Conservation (phyloP, 2,113 vertebrate species). For the Corythaeola cristata region DNA sequence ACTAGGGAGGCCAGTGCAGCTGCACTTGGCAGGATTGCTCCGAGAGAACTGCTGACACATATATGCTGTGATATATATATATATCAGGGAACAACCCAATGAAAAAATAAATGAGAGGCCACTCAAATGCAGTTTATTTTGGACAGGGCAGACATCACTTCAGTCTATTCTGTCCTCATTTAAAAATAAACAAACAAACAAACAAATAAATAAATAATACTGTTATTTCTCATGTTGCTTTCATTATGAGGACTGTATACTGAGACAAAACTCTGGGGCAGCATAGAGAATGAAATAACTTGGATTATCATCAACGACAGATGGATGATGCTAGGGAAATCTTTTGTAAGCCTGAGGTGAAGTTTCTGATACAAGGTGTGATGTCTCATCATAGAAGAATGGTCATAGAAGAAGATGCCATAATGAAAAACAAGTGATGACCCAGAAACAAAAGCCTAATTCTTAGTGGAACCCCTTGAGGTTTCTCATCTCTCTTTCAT, state of each 20-base stretch:
- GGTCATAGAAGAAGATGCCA: background rate
- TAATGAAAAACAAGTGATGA: background rate
- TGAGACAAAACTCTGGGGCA: background rate
- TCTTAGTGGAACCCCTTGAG: background rate
- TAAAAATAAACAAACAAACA: background rate
- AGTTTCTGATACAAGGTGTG: background rate
- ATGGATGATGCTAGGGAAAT: background rate
- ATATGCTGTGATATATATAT: background rate
- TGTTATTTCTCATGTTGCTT: background rate
- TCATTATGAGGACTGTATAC: background rate
- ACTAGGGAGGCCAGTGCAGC: background rate
- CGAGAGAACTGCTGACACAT: background rate
- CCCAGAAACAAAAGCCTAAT: background rate
- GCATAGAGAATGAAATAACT: background rate
- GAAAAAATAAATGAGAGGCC: background rate
- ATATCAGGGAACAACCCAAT: background rate
- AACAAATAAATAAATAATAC: no score
- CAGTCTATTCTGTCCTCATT: background rate
- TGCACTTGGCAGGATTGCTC: background rate
- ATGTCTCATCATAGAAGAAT: background rate
- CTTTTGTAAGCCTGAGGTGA: background rate
- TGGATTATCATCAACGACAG: background rate
- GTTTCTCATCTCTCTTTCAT: background rate
- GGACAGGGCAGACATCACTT: background rate
- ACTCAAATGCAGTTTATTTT: background rate